A percentile compares a stretch with the other conserved stretches of the same genome.
Evolutionary conservation across 2,888 invertebrate species (phyloP).

Genomic region (Molorchus minor): DNA sequence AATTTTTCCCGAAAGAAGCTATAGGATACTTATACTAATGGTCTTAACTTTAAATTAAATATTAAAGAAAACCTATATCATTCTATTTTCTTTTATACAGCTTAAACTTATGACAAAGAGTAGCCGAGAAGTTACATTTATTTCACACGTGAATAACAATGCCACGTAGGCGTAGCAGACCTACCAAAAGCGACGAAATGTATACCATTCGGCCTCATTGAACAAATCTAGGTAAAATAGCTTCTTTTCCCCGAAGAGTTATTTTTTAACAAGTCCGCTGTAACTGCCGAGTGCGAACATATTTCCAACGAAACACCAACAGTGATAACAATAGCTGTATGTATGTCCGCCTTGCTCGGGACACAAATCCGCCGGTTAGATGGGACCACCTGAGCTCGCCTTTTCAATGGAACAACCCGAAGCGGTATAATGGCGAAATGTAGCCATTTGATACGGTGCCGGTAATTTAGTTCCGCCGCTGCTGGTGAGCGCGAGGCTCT

Average conservation of each 20-base stretch:
- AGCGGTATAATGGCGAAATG: constrained; percentile 31
- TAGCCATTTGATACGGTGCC: constrained; percentile 37
- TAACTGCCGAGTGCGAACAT: constrained; percentile 29
- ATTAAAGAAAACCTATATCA: no score
- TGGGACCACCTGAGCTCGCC: constrained; percentile 34
- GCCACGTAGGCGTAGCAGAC: constrained; percentile 35
- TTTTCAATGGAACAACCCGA: constrained; percentile 30
- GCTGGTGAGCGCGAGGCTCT: constrained; percentile 21
- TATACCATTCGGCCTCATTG: constrained; percentile 1
- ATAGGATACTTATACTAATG: no score
- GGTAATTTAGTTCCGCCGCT: constrained; percentile 29
- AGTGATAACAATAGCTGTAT: constrained; percentile 35
- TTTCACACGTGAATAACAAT: no score
- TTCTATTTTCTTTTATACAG: no score
- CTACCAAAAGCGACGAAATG: constrained; percentile 17
- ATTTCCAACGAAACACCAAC: constrained; percentile 34
- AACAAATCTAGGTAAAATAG: constrained; percentile 13
- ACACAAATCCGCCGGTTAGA: constrained; percentile 24
- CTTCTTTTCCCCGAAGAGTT: constrained; percentile 14
- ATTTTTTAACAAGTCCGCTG: constrained; percentile 18
- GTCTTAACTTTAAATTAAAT: no score
- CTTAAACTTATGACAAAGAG: no score
- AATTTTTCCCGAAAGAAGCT: no score
- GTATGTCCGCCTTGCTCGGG: constrained; percentile 28
- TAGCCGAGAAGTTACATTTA: no score